Evolutionary conservation across 2,888 invertebrate species (phyloP).

Genomic region (Eupithecia exiguata): DNA sequence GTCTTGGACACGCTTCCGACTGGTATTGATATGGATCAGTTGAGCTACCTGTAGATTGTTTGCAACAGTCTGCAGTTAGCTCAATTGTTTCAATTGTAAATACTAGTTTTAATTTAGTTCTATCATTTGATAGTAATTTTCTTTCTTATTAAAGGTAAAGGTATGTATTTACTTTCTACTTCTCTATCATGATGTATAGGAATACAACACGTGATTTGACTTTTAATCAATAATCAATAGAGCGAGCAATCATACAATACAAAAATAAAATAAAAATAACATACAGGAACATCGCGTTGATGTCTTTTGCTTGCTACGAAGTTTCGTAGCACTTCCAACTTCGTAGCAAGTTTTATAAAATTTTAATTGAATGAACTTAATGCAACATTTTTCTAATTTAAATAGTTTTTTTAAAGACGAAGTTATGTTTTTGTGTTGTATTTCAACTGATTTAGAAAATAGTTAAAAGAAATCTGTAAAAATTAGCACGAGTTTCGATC

Average conservation of each 20-base stretch:
- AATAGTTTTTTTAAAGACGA: background rate
- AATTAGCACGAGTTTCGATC: background rate
- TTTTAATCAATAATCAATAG: background rate
- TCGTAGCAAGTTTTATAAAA: slow-evolving; percentile 13
- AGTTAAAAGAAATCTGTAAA: background rate
- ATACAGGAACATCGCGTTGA: background rate
- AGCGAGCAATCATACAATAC: background rate
- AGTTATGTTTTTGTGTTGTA: background rate
- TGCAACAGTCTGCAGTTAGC: too few species aligned
- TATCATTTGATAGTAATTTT: too few species aligned
- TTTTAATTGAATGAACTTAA: background rate
- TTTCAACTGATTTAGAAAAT: background rate
- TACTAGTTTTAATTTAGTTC: too few species aligned
- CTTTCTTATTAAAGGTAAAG: too few species aligned
- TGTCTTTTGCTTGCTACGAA: slow-evolving; percentile 36
- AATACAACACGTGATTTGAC: background rate
- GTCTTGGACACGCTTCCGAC: too few species aligned
- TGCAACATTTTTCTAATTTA: background rate
- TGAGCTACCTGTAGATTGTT: too few species aligned
- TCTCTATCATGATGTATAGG: background rate
- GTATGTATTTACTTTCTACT: background rate
- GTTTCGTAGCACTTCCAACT: slow-evolving; percentile 19
- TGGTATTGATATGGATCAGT: too few species aligned
- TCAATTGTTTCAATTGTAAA: too few species aligned
- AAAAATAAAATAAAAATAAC: background rate